Evolutionary conservation across 2,888 invertebrate species (phyloP).

Genomic region (Drosophila mettleri): DNA sequence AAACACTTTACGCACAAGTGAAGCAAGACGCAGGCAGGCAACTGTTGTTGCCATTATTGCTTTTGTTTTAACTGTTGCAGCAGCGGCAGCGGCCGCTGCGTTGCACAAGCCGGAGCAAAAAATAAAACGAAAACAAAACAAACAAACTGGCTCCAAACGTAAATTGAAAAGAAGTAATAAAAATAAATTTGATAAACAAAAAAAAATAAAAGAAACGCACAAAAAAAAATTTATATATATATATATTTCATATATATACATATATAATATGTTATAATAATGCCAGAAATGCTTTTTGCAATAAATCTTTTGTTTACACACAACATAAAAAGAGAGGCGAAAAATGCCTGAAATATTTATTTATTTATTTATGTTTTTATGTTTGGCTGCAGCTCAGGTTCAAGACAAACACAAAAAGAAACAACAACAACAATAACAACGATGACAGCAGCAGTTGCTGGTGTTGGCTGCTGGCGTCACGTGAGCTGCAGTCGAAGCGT

Average conservation of each 20-base stretch:
- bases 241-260: constrained; percentile 40
- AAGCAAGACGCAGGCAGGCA: constrained; percentile 44
- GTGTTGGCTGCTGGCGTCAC: constrained; percentile 14
- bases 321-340: constrained; percentile 30
- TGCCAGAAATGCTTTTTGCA: constrained; percentile 70
- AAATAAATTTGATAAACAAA: constrained; percentile 68
- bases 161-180: constrained; percentile 77
- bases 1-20: constrained; percentile 67
- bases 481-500: constrained; percentile 57
- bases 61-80: constrained; percentile 66
- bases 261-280: constrained; percentile 55
- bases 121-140: constrained; percentile 48
- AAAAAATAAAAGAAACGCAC: constrained; percentile 30
- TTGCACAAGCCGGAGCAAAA: constrained; percentile 65
- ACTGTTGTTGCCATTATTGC: constrained; percentile 44
- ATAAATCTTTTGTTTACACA: constrained; percentile 76
- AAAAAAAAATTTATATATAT: constrained; percentile 5
- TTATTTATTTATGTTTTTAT: constrained; percentile 63
- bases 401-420: constrained; percentile 55
- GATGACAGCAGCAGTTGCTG: constrained; percentile 8
- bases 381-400: constrained; percentile 60
- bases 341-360: constrained; percentile 65
- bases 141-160: constrained; percentile 53
- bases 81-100: constrained; percentile 49
- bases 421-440: constrained; percentile 10